Base-by-base conservation (phyloP, 92 coral and sea anemone species). In the Epizoanthus illoricatus region DNA sequence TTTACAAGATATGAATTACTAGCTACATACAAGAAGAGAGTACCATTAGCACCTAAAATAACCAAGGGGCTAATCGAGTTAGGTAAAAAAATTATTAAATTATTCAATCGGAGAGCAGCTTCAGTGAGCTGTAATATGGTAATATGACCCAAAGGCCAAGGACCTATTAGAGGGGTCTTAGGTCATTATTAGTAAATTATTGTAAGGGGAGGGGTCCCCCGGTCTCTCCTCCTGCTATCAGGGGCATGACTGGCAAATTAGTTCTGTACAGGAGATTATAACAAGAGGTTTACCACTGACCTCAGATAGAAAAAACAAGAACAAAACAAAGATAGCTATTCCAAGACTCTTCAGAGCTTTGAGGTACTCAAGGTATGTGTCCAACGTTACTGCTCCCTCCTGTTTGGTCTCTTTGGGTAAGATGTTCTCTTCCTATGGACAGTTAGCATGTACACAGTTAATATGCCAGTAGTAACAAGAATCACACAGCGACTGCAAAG, bases 381-480 rank as follows among this genome's bases (percentile, higher is more conserved):
- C 79, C 47, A 69, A 19, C 0, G 91, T 90, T 8, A 92, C 97
- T 3, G 97, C 93, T 15, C 97, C 97, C 72, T 92, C 97, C 80
- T 92, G 97, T 76, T 92, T 92, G 16, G 91, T 85, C 84, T 92
- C 97, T 58, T 87, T 90, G 60, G 97, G 97, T n/a, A 92, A 79
- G 75, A 90, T 69, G 69, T 90, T 80, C 73, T 92, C 97, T 52
- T 92, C 97, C 93, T 92, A 42, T 7, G 52, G 67, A 47, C 8
- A 20, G 12, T 5, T 9, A 28, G 1, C 33, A 13, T 15, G 19
- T 18, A 28, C 33, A 24, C 16, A 65, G 33, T 47, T 18, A 47
- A 23, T 17, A 54, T 21, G 23, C 63, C 17, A 17, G 21, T 18
- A 13, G 19, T 17, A 74, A 18, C 23, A 18, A 40, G 23, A 13